These are phyloP conservation scores for Teleiodes luculella DNA, from an alignment of 2,888 invertebrate species.

Conservation along the genomic window DNA sequence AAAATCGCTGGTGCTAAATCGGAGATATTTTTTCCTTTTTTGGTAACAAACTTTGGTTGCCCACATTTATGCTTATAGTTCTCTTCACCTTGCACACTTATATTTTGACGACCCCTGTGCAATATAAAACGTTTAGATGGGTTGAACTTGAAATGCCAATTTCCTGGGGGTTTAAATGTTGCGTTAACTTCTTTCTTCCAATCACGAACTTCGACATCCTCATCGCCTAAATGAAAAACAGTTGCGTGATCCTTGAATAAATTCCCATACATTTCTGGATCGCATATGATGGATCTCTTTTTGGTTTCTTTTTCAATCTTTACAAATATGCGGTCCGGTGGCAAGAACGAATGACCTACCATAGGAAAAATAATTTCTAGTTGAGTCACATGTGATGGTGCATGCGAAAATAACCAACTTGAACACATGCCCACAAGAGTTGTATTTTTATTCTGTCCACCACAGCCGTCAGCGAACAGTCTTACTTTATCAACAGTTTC, in stretches of 20 bases:
- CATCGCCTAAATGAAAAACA: conserved; percentile 23
- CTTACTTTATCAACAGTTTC: conserved; percentile 18
- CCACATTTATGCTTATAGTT: conserved; percentile 7
- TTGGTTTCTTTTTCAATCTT: conserved; percentile 24
- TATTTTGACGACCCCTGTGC: conserved; percentile 19
- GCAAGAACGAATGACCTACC: conserved; percentile 27
- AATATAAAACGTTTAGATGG: conserved; percentile 25
- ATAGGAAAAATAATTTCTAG: conserved; percentile 28
- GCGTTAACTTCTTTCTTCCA: conserved; percentile 20
- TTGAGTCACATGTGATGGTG: conserved; percentile 16
- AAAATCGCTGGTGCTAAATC: not conserved
- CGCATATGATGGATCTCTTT: conserved; percentile 21
- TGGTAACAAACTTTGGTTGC: not conserved
- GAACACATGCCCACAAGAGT: conserved; percentile 32
- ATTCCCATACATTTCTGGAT: conserved; percentile 22
- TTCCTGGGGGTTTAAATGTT: conserved; percentile 21
- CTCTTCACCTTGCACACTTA: conserved; percentile 11
- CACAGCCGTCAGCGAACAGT: conserved; percentile 25
- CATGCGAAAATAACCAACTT: conserved; percentile 22
- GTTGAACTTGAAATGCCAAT: conserved; percentile 23
- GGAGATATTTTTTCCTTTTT: not conserved
- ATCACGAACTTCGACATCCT: conserved; percentile 9
- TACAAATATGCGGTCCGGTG: conserved; percentile 24
- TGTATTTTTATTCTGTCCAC: conserved; percentile 28
- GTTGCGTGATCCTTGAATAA: conserved; percentile 20